These are phyloP conservation scores for Ptiloglossa arizonensis DNA, from an alignment of 1,140 invertebrate species.

Conservation along the genomic window DNA sequence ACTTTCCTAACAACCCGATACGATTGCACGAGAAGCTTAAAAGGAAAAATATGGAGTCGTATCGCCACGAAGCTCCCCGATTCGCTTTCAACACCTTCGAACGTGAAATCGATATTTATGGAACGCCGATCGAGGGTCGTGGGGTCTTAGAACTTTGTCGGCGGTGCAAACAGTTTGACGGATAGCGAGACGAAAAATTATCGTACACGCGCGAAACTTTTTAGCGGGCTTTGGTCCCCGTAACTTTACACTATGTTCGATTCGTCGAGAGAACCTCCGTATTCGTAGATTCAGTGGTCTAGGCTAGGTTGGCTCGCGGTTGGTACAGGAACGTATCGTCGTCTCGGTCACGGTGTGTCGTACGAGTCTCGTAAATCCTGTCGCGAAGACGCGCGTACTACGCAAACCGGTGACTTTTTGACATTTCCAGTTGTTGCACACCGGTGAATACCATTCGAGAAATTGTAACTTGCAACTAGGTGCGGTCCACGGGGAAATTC, in stretches of 20 bases:
- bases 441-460: background rate
- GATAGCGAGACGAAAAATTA: background rate
- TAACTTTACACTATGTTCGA: background rate
- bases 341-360: constrained; percentile 6
- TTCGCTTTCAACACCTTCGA: no score
- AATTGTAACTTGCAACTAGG: constrained; percentile 4
- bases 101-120: background rate
- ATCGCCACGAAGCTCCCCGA: no score
- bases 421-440: constrained; percentile 33
- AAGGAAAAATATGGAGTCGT: no score
- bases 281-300: background rate
- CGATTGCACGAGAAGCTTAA: no score
- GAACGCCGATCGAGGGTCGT: background rate
- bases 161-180: background rate
- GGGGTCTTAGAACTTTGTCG: background rate
- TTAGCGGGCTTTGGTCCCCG: background rate
- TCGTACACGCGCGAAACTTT: background rate
- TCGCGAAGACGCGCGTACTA: background rate
- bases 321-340: background rate
- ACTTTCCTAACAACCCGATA: no score
- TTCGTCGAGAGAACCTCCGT: background rate
- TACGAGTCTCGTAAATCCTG: constrained; percentile 35
- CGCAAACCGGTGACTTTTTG: constrained; percentile 47
- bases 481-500: background rate
- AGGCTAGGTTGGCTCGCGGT: background rate